Evolutionary conservation across 2,888 invertebrate species (phyloP), one percentile per base, ranked within the genome.

Genomic region (Baccha elongata): DNA sequence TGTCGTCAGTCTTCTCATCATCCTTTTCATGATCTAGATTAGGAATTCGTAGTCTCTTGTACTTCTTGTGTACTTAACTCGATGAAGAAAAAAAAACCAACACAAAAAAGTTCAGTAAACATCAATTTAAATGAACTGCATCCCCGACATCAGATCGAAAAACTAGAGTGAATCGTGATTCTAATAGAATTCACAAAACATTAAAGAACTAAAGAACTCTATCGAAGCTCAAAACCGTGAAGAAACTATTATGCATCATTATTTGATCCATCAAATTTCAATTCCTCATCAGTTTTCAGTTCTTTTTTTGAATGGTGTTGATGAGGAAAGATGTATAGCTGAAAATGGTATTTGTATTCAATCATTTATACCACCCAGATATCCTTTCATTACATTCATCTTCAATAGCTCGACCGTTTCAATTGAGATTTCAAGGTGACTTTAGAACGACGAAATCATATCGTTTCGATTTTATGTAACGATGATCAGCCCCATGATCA

Each of bases 101-200:
- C 65, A 64, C 52, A 60, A 67, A 67, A 44, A 50, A 64, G 67
- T 68, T 78, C 83, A 78, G 72, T 78, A 78, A 83, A 78, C 83
- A 83, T 83, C 76, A 83, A 55, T 78, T 83, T 78, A 83, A 83
- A 83, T 83, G 83, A 83, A 76, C 76, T 55, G 62, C 68, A 83
- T 72, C 58, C 44, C 64, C 83, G 15, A 83, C 76, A 83, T 83
- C 83, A 78, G 83, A 83, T 83, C 78, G n/a, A 55, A 44, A 83
- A 83, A 83, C 83, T 83, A 37, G 83, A 83, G 44, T 83, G 78
- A 78, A 83, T 83, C 83, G 83, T 83, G 83, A 83, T 83, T 64
- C 23, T 68, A 68, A 78, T 68, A 64, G 83, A 68, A 78, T 72
- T 64, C 55, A 72, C 69, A 52, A 74, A 50, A 48, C 74, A 65